Conservation (phyloP, 2,797 vertebrate species). For the Poecilia wingei region DNA sequence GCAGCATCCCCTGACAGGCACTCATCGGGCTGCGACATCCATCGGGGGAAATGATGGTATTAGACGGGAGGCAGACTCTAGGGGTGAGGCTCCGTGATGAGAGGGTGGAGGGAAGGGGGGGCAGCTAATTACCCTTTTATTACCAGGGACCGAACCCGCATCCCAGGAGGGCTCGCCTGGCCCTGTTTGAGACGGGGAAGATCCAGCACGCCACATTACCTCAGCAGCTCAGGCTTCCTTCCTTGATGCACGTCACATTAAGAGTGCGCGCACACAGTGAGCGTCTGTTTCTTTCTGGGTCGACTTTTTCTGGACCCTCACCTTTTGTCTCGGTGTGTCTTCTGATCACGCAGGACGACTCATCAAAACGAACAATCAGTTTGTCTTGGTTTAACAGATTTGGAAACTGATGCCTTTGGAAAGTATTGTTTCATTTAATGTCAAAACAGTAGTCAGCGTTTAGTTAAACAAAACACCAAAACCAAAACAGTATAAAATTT, state of each 20-base stretch:
- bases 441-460: not conserved
- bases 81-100: slow-evolving; percentile 63
- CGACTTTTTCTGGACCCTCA: slow-evolving; percentile 1
- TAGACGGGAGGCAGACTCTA: slow-evolving; percentile 61
- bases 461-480: not conserved
- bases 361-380: not conserved
- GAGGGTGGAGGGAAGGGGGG: slow-evolving; percentile 43
- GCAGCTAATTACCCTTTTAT: slow-evolving; percentile 77
- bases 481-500: not conserved
- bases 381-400: not conserved
- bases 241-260: slow-evolving; percentile 41
- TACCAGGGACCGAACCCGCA: slow-evolving; percentile 55
- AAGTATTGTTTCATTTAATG: not conserved
- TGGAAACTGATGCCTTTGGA: not conserved
- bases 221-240: slow-evolving; percentile 30
- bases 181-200: slow-evolving; percentile 64
- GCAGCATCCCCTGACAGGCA: slow-evolving; percentile 64
- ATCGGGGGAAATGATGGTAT: slow-evolving; percentile 74
- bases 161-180: slow-evolving; percentile 64
- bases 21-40: slow-evolving; percentile 63
- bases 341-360: not conserved
- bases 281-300: not conserved
- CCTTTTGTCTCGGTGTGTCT: slow-evolving; percentile 11
- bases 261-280: slow-evolving; percentile 11
- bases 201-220: slow-evolving; percentile 60